These are phyloP conservation scores for Vanacampus margaritifer DNA, from an alignment of 2,113 vertebrate species.

Conservation along the genomic window DNA sequence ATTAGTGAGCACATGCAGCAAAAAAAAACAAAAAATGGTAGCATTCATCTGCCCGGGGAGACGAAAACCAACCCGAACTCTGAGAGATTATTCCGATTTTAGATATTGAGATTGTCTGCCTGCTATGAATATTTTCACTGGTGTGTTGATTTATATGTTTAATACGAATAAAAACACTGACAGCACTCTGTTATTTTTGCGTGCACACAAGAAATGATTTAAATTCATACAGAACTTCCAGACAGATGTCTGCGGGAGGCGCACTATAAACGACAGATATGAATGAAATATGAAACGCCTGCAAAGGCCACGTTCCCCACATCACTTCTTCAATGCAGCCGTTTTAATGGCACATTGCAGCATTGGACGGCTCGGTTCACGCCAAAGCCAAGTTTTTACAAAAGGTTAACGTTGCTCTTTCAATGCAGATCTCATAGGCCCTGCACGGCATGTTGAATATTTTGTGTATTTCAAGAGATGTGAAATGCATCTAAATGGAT, in stretches of 20 bases:
- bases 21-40: slow-evolving; percentile 36
- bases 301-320: slow-evolving; percentile 7
- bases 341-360: slow-evolving; percentile 32
- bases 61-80: slow-evolving; percentile 38
- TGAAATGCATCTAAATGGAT: slow-evolving; percentile 9
- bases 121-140: slow-evolving; percentile 6
- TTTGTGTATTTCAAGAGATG: slow-evolving; percentile 7
- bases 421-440: slow-evolving; percentile 13
- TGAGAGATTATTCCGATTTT: slow-evolving; percentile 20
- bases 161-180: slow-evolving; percentile 33
- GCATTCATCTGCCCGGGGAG: slow-evolving; percentile 45
- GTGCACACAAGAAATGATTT: neutral
- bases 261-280: slow-evolving; percentile 34
- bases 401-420: slow-evolving; percentile 30
- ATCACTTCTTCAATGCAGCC: slow-evolving; percentile 29
- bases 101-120: slow-evolving; percentile 19
- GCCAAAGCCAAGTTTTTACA: slow-evolving; percentile 19
- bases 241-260: slow-evolving; percentile 29
- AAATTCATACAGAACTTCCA: slow-evolving; percentile 12
- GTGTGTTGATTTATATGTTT: slow-evolving; percentile 16
- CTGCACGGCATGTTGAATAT: neutral
- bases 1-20: slow-evolving; percentile 64
- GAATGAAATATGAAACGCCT: slow-evolving; percentile 43
- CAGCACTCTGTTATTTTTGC: slow-evolving; percentile 18
- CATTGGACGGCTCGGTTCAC: slow-evolving; percentile 7